Conservation (phyloP, 1,140 invertebrate genomes). For the Heliconius hewitsoni region DNA sequence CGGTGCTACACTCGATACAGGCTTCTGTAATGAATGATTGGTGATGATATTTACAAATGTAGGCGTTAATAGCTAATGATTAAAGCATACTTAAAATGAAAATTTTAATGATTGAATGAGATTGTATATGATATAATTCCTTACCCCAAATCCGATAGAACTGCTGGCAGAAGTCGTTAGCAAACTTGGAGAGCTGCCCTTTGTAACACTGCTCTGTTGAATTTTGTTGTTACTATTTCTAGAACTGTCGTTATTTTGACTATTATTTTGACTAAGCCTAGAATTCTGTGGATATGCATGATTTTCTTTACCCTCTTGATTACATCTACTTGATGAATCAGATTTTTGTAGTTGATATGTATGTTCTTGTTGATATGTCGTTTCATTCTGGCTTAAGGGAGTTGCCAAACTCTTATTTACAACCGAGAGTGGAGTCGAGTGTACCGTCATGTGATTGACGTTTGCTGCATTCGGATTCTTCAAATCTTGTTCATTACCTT, state of each 20-base stretch:
- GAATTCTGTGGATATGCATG: constrained; percentile 76
- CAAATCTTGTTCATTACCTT: constrained; percentile 60
- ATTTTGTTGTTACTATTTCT: constrained; percentile 55
- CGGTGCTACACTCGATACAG: constrained; percentile 91
- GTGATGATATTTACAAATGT: constrained; percentile 77
- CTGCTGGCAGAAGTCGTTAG: constrained; percentile 61
- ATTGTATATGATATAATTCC: constrained; percentile 35
- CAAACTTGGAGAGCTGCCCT: constrained; percentile 72
- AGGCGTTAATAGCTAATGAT: constrained; percentile 34
- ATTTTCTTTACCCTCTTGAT: constrained; percentile 80
- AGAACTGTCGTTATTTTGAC: constrained; percentile 62
- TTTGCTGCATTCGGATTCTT: constrained; percentile 69
- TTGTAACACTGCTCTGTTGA: constrained; percentile 61
- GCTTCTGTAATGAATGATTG: constrained; percentile 82
- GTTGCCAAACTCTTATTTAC: constrained; percentile 86
- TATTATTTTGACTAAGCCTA: constrained; percentile 76
- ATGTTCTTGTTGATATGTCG: constrained; percentile 74
- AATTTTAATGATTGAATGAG: constrained; percentile 27
- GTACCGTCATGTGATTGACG: constrained; percentile 84
- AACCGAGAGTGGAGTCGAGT: constrained; percentile 85
- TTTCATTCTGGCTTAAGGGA: constrained; percentile 82
- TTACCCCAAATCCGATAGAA: constrained; percentile 77
- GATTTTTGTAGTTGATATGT: constrained; percentile 81
- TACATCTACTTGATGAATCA: constrained; percentile 77
- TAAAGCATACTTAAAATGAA: neutral